Base-by-base conservation (phyloP, 2,888 invertebrate species). In the Drosophila mercatorum region DNA sequence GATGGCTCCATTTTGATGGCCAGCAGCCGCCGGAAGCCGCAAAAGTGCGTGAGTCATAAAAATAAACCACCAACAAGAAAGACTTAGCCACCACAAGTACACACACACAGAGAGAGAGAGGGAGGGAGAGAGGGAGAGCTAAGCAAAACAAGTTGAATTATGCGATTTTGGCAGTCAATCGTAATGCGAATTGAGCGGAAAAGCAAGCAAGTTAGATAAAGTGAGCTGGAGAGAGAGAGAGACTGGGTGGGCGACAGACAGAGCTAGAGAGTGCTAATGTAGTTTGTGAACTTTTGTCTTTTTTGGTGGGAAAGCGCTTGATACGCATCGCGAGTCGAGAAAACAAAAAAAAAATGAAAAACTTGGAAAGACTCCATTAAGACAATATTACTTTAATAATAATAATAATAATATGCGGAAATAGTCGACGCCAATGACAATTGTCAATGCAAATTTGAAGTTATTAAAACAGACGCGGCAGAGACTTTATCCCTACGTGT, bases 11-110 rank as follows among this genome's bases (percentile, higher is more conserved):
- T 88, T 83, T 83, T 83, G 84, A 86, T 83, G 84, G 89, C 79
- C 87, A 73, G 81, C 72, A 73, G 81, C 70, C 89, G 89, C 70
- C 89, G 89, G 84, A 88, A 84, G 89, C 89, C 84, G 81, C 89
- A 84, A 83, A 88, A 84, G 89, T 84, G 84, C 84, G 84, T 84
- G 84, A 84, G 84, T 88, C 84, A 86, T 84, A 84, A 86, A 84
- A 84, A 88, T 88, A 84, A 88, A 88, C 51, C 64, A 70, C 53
- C 72, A 65, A 64, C 49, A 31, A 53, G 61, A 53, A 52, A 60
- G 14, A 53, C 53, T 38, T 40, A 43, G 40, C 65, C 61, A 51
- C 47, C 31, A 58, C 40, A 69, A 41, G 38, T 51, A 41, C 52
- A 64, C 44, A 34, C 17, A 51, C 14, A 55, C 5, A 34, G 28